Conservation (phyloP, 2,888 invertebrate species). For the Elegia similella region DNA sequence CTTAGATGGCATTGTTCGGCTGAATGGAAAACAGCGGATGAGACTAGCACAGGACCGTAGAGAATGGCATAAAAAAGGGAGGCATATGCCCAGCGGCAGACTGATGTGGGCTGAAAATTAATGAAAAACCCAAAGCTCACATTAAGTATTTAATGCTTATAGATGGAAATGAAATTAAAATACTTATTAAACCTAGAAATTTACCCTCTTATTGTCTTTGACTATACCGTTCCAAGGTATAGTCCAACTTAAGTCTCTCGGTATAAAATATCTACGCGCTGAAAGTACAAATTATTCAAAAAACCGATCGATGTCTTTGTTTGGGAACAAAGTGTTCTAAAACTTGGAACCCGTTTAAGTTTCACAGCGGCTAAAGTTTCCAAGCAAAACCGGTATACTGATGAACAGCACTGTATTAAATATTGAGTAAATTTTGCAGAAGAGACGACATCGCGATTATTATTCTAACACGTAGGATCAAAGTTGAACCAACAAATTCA, state of each 20-base stretch:
- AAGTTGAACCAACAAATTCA: neutral
- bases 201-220: too few species aligned
- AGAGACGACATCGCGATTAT: neutral
- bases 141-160: too few species aligned
- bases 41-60: too few species aligned
- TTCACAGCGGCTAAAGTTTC: slow-evolving; percentile 8
- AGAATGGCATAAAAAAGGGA: too few species aligned
- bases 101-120: too few species aligned
- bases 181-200: too few species aligned
- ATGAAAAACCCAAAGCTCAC: too few species aligned
- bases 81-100: too few species aligned
- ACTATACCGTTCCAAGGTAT: neutral
- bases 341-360: slow-evolving; percentile 8
- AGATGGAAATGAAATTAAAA: too few species aligned
- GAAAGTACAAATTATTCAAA: slow-evolving; percentile 2
- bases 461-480: neutral
- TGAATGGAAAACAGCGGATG: too few species aligned
- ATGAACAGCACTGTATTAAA: neutral
- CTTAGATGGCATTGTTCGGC: too few species aligned
- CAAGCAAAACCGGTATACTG: neutral
- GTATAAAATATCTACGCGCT: neutral
- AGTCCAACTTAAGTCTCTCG: neutral
- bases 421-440: neutral
- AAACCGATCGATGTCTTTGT: slow-evolving; percentile 3
- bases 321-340: slow-evolving; percentile 13